Evolutionary conservation across 2,113 vertebrate genomes (phyloP).

Genomic region (Cairina moschata): DNA sequence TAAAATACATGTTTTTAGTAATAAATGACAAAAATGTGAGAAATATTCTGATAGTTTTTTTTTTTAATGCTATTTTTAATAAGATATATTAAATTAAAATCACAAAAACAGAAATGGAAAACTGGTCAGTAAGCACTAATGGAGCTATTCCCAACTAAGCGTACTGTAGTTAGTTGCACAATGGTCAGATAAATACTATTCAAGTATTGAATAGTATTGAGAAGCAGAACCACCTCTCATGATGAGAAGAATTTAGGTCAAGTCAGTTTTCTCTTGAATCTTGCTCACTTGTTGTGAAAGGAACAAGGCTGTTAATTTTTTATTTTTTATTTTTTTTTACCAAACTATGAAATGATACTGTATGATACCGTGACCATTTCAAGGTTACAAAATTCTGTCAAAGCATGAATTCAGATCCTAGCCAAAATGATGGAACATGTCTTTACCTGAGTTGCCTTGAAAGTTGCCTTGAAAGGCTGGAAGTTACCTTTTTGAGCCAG

Average conservation of each 20-base stretch:
- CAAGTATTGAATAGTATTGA: neutral
- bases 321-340: neutral
- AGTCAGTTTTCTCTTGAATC: neutral
- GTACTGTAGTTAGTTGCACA: neutral
- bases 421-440: rapidly evolving
- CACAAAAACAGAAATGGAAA: neutral
- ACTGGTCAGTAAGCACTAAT: neutral
- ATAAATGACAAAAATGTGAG: neutral
- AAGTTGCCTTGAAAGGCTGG: neutral
- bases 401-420: neutral
- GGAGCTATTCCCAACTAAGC: neutral
- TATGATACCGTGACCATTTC: neutral
- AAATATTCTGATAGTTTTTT: neutral
- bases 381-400: neutral
- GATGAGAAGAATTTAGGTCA: neutral
- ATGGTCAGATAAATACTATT: neutral
- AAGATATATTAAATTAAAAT: neutral
- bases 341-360: neutral
- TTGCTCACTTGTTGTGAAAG: neutral
- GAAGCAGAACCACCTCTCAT: neutral
- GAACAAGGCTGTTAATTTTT: neutral
- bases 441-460: neutral
- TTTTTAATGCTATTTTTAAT: neutral
- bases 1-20: neutral
- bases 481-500: neutral